These are phyloP conservation scores for Arctocebus calabarensis DNA, from an alignment of 2,797 vertebrate species.

Conservation along the genomic window DNA sequence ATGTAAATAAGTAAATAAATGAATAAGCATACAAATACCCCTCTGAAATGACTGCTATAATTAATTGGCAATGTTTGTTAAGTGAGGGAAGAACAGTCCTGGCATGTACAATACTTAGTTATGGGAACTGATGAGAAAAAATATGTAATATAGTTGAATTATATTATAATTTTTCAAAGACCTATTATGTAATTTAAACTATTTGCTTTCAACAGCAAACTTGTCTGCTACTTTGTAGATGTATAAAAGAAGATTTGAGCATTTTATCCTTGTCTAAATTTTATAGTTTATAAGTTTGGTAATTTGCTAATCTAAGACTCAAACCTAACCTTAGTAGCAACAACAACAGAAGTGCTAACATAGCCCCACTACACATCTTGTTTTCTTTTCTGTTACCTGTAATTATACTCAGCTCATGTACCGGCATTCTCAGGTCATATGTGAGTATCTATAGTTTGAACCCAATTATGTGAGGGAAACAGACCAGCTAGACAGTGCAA, in stretches of 20 bases:
- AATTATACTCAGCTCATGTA: conserved; percentile 15
- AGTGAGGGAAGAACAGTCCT: not conserved
- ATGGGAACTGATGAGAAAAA: conserved; percentile 28
- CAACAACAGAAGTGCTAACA: not conserved
- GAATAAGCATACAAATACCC: not conserved
- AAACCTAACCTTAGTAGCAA: not conserved
- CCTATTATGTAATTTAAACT: not conserved
- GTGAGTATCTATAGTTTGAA: not conserved
- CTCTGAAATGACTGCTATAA: not conserved
- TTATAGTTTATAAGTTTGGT: not conserved
- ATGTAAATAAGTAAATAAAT: conserved; percentile 10
- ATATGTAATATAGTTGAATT: not conserved
- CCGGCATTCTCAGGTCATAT: not conserved
- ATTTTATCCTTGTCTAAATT: conserved; percentile 5
- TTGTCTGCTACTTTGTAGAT: not conserved
- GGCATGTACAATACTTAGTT: not conserved
- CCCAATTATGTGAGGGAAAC: conserved; percentile 27
- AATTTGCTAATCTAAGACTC: conserved; percentile 10
- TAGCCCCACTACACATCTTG: not conserved
- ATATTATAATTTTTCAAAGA: not conserved
- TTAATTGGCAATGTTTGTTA: not conserved
- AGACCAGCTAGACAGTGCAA: not conserved
- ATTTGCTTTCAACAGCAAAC: not conserved
- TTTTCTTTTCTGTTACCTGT: not conserved
- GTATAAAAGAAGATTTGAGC: not conserved